Base-by-base conservation (phyloP, 2,797 vertebrate genomes). In the Myiothlypis chrysogaster region DNA sequence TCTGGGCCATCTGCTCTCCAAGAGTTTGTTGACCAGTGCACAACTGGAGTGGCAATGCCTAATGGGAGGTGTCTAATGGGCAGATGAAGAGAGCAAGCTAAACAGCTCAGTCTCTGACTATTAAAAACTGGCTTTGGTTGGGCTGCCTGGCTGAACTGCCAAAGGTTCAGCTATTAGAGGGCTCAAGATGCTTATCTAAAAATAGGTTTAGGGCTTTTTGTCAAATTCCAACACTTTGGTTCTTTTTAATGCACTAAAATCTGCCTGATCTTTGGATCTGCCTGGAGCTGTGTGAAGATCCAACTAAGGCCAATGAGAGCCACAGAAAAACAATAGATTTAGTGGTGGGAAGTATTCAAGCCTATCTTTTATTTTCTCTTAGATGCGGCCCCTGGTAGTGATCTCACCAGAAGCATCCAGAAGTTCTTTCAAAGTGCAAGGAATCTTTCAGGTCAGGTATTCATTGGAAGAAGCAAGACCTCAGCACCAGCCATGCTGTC, bases 71-170 rank as follows among this genome's bases (percentile, higher is more conserved):
- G 56, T 37, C 71, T 81, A 78, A 78, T n/a, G 39, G 70, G 55
- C 72, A 79, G 47, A 47, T 32, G 47, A 91, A 76, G 76, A 64
- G 27, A 59, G 25, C n/a, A 41, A 81, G 55, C 28, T 49, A 24
- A 92, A 69, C 27, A 71, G 35, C 25, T 91, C 6, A 0, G 49
- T 27, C 60, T 95, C 34, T 49, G 34, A 39, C 68, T 32, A 28
- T 71, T 94, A 93, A 92, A 77, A 92, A 49, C 37, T 43, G 63
- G 44, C 27, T 88, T 76, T 79, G 66, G 6, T 75, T 76, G 44
- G 52, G 25, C 59, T 78, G 56, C 16, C 12, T 77, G 64, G 34
- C 59, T 87, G 50, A 95, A n/a, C 17, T 81, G 69, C 47, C 82
- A 81, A 20, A 6, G 20, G 9, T 16, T 84, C 2, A 2, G 32